A percentile compares a stretch with the other conserved stretches of the same genome.
phyloP scores from a whole-genome alignment of 2,888 invertebrate genomes.

The Cryptophagus acutangulus region DNA sequence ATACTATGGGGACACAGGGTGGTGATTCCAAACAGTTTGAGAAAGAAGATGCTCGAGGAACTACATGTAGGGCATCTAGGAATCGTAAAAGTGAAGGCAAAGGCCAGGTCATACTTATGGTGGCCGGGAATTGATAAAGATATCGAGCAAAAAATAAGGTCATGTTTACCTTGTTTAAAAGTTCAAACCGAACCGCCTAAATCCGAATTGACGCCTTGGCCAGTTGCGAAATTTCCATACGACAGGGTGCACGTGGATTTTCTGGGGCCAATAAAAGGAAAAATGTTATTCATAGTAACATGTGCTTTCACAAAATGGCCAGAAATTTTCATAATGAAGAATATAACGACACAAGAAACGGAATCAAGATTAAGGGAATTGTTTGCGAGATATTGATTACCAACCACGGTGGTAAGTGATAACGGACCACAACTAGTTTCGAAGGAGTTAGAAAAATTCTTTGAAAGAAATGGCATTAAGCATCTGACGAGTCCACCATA shows the following conservation, averaged over 20 bases:
- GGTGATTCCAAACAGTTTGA: slow-evolving; percentile 19
- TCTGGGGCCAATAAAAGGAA: slow-evolving; percentile 23
- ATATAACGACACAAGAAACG: not conserved
- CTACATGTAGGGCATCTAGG: slow-evolving; percentile 22
- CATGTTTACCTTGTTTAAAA: slow-evolving; percentile 13
- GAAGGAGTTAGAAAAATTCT: not conserved
- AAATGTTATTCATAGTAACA: slow-evolving; percentile 25
- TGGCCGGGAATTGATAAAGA: slow-evolving; percentile 25
- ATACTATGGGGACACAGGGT: slow-evolving; percentile 24
- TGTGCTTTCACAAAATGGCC: slow-evolving; percentile 28
- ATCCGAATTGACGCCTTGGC: slow-evolving; percentile 13
- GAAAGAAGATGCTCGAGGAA: slow-evolving; percentile 9
- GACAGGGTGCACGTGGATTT: slow-evolving; percentile 28
- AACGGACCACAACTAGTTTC: slow-evolving; percentile 30
- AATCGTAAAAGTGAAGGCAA: slow-evolving; percentile 21
- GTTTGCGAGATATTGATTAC: slow-evolving; percentile 33
- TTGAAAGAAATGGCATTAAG: slow-evolving; percentile 10
- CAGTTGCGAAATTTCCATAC: slow-evolving; percentile 9
- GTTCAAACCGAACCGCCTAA: slow-evolving; percentile 12
- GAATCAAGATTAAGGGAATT: slow-evolving; percentile 5
- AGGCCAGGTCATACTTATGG: slow-evolving; percentile 25
- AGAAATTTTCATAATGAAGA: slow-evolving; percentile 22
- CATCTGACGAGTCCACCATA: slow-evolving; percentile 12
- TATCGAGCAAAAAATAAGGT: slow-evolving; percentile 14
- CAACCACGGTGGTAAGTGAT: slow-evolving; percentile 28